Conservation (phyloP, 53 echinoderm and acorn worm species). For the Holothuria scabra region DNA sequence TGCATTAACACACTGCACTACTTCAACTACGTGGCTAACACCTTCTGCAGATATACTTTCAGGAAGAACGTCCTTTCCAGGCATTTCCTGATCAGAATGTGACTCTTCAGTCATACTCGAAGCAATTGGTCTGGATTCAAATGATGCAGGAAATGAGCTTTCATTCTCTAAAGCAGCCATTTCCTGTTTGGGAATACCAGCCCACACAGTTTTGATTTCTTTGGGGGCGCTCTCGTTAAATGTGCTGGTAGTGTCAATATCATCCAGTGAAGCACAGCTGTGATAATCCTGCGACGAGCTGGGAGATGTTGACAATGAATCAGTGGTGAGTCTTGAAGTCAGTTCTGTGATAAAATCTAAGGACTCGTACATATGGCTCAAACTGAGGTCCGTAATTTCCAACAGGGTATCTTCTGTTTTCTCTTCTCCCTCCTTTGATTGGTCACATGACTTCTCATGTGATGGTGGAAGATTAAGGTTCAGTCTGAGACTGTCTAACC, state of each 20-base stretch:
- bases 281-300: slow-evolving; percentile 44
- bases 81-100: slow-evolving; percentile 14
- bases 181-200: slow-evolving; percentile 29
- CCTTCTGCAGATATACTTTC: neutral
- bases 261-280: slow-evolving; percentile 51
- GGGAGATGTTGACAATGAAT: slow-evolving; percentile 44
- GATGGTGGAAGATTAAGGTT: slow-evolving; percentile 27
- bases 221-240: slow-evolving; percentile 47
- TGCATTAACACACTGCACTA: slow-evolving; percentile 2
- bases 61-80: neutral
- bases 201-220: slow-evolving; percentile 50
- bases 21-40: slow-evolving; percentile 24
- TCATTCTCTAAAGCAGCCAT: slow-evolving; percentile 4
- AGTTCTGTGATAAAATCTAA: slow-evolving; percentile 91
- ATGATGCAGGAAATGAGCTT: slow-evolving; percentile 22
- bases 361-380: slow-evolving; percentile 89
- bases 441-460: neutral
- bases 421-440: slow-evolving; percentile 9
- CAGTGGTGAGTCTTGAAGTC: slow-evolving; percentile 68
- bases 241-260: slow-evolving; percentile 54
- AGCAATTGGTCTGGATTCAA: slow-evolving; percentile 16
- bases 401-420: slow-evolving; percentile 68
- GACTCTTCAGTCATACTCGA: neutral
- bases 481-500: slow-evolving; percentile 36
- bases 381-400: slow-evolving; percentile 85